Conservation (phyloP, 2,797 vertebrate genomes). For the Botia almorhae region DNA sequence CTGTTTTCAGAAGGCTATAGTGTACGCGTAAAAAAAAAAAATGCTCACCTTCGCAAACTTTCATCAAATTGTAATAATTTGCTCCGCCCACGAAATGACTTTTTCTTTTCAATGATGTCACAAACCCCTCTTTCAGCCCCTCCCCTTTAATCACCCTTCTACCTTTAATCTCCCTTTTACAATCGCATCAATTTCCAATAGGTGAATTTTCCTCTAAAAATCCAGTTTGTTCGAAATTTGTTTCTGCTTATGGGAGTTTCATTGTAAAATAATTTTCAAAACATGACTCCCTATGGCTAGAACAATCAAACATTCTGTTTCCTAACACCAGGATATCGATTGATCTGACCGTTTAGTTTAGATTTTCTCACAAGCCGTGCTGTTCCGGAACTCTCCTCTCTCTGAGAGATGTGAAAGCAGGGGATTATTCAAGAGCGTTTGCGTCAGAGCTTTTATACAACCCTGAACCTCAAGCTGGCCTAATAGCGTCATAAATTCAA, state of each 20-base stretch:
- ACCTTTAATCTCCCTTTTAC: too few species aligned
- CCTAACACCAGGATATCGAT: neutral
- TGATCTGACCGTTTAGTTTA: neutral
- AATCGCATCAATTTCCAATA: neutral
- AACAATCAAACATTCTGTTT: neutral
- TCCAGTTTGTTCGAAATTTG: neutral
- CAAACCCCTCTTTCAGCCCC: neutral
- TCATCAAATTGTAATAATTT: neutral
- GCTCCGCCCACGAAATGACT: neutral
- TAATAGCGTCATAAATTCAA: conserved; percentile 38
- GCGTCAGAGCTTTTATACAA: neutral
- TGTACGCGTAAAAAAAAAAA: too few species aligned
- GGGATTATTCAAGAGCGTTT: neutral
- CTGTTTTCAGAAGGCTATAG: neutral
- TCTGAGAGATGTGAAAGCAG: neutral
- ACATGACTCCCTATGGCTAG: neutral
- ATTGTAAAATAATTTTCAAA: neutral
- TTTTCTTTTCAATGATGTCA: neutral
- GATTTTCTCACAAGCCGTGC: neutral
- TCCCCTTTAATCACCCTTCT: neutral
- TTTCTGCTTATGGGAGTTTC: too few species aligned
- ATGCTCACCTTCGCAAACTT: too few species aligned
- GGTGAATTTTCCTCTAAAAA: neutral
- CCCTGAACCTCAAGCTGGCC: neutral
- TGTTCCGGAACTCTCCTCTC: neutral